These are phyloP conservation scores for Xestobium rufovillosum DNA, from an alignment of 2,888 invertebrate genomes.

Conservation along the genomic window DNA sequence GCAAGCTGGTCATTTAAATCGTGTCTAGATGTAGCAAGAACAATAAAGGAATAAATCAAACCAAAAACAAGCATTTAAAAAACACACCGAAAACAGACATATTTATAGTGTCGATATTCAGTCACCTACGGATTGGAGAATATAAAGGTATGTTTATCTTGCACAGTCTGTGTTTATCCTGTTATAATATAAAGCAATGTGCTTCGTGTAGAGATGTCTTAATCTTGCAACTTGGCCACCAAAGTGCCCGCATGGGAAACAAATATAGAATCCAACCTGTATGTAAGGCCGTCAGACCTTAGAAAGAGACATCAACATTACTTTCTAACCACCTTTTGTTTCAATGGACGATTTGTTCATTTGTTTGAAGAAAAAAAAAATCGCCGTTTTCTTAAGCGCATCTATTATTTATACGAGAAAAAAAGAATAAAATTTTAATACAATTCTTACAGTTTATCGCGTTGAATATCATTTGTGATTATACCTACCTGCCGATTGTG, in stretches of 20 bases:
- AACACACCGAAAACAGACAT: conserved; percentile 33
- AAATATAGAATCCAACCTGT: conserved; percentile 23
- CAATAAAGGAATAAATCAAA: conserved; percentile 30
- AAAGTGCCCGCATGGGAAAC: conserved; percentile 23
- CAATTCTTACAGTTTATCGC: too few species aligned
- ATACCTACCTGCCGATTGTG: too few species aligned
- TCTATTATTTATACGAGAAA: too few species aligned
- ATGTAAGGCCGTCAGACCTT: too few species aligned
- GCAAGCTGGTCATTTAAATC: too few species aligned
- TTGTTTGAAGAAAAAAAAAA: conserved; percentile 10
- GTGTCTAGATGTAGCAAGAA: too few species aligned
- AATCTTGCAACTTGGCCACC: conserved; percentile 37
- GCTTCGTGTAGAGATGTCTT: conserved; percentile 34
- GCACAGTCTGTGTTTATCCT: conserved; percentile 35
- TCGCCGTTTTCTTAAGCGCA: too few species aligned
- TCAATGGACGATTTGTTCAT: conserved; percentile 26
- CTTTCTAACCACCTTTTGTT: conserved; percentile 22
- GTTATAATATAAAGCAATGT: conserved; percentile 35
- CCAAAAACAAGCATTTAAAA: conserved; percentile 26
- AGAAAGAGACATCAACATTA: conserved; percentile 20
- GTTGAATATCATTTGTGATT: too few species aligned
- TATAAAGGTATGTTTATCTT: conserved; percentile 35
- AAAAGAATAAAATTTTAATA: too few species aligned
- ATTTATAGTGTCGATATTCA: conserved; percentile 34
- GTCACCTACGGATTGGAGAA: conserved; percentile 32